Evolutionary conservation across 2,888 invertebrate genomes (phyloP), one percentile per base, ranked within the genome.

Genomic region (Resseliella maxima): DNA sequence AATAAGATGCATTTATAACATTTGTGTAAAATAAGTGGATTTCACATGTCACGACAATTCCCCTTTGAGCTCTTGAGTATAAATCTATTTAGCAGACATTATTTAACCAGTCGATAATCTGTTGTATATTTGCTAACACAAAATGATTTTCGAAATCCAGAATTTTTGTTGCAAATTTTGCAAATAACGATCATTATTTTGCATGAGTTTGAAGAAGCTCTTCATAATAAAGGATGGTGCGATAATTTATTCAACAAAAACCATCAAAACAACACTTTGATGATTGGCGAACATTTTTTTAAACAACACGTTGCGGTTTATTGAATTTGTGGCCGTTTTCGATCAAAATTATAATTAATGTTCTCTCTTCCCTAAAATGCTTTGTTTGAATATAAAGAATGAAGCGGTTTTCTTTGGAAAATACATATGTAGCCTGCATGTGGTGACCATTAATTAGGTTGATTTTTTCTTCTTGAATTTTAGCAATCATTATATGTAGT

Each of bases 221-320:
- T 10, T 5, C 59, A 24, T 0, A 72, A 72, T 0, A 31, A 72
- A 72, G 72, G 35, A 72, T 72, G 72, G n/a, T 35, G 31, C 72
- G 31, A 72, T 72, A 72, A 72, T 72, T 72, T 72, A 72, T 72
- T 72, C 72, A 72, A 35, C 27, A 72, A 72, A 72, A 72, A 35
- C 31, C 72, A 72, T 72, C 31, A 35, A 72, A 72, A 72, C 72
- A 72, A 31, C 72, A 72, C 72, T 72, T 72, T 72, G 72, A 72
- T 72, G 72, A 72, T 72, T 72, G 72, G 31, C 72, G 72, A 72
- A 72, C 72, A 72, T 72, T 27, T 15, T 2, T n/a, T 10, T 15
- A 35, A 15, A 59, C 15, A 41, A 31, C 72, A 72, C 72, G 72
- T 72, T 18, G 72, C 72, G 18, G 72, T 31, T 72, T 72, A 72